Percentiles rank a stretch among this genome's conserved stretches.
Conservation (phyloP, 2,113 vertebrate species). For the Protobothrops mucrosquamatus region DNA sequence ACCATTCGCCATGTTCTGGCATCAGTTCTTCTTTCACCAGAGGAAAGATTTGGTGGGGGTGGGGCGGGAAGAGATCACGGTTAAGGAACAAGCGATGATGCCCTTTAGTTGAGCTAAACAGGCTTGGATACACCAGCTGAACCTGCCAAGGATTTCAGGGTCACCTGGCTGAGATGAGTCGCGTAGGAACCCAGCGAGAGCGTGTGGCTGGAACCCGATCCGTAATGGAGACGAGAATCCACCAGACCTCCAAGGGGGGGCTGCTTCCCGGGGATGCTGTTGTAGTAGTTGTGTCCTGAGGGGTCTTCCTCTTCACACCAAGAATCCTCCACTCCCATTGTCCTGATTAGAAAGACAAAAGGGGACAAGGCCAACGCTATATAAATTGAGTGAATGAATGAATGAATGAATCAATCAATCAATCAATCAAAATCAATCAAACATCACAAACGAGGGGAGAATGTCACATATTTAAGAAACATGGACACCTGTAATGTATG, state of each 20-base stretch:
- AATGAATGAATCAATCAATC: neutral
- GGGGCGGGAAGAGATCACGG: neutral
- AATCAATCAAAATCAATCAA: neutral
- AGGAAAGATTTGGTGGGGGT: neutral
- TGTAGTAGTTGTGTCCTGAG: conserved; percentile 88
- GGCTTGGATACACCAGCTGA: neutral
- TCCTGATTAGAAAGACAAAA: conserved; percentile 61
- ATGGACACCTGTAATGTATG: neutral
- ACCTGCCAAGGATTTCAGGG: neutral
- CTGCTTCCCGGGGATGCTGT: conserved; percentile 95
- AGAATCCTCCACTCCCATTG: conserved; percentile 73
- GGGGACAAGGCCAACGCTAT: neutral
- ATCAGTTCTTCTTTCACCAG: neutral
- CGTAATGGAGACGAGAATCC: conserved; percentile 80
- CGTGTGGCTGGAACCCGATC: conserved; percentile 52
- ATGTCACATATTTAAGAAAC: neutral
- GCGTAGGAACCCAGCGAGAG: conserved; percentile 62
- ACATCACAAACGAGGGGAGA: neutral
- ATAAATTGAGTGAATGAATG: neutral
- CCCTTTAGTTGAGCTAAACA: neutral
- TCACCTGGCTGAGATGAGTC: conserved; percentile 70
- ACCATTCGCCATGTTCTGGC: no score
- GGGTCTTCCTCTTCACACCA: conserved; percentile 84
- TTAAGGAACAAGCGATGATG: neutral
- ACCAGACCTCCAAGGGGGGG: conserved; percentile 87